A percentile compares a stretch with the other conserved stretches of the same genome.
Conservation (phyloP, 2,888 invertebrate species). For the Lordiphosa fenestrarum region DNA sequence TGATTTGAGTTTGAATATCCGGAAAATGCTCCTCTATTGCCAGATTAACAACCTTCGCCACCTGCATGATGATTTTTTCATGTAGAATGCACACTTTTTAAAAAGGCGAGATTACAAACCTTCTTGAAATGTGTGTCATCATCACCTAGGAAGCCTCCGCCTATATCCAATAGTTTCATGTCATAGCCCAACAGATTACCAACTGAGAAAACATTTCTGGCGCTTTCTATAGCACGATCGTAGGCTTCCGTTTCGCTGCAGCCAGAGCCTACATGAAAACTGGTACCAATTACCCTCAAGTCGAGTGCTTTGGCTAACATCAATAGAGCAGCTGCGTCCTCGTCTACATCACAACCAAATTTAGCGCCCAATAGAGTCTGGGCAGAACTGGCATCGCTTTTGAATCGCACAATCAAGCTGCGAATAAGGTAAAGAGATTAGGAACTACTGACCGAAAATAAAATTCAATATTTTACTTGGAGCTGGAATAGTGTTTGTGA, state of each 20-base stretch:
- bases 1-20: not conserved
- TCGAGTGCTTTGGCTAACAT: constrained; percentile 87
- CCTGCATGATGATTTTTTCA: not conserved
- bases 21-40: not conserved
- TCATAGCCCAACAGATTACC: constrained; percentile 87
- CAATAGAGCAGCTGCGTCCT: constrained; percentile 88
- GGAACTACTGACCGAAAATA: not conserved
- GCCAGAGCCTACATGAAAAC: constrained; percentile 97
- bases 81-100: too few relatives aligned
- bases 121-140: constrained; percentile 74
- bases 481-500: constrained; percentile 89
- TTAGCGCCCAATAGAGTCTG: constrained; percentile 95
- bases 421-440: not conserved
- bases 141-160: constrained; percentile 94
- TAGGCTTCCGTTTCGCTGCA: constrained; percentile 91
- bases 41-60: not conserved
- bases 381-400: constrained; percentile 91
- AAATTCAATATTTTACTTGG: constrained; percentile 81
- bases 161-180: constrained; percentile 91
- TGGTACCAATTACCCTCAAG: constrained; percentile 89
- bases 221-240: constrained; percentile 87
- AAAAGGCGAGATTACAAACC: constrained; percentile 23
- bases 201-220: constrained; percentile 87
- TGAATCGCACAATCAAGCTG: constrained; percentile 92
- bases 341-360: constrained; percentile 92